These are phyloP conservation scores for Passer montanus DNA, from an alignment of 2,113 vertebrate species.

Conservation along the genomic window DNA sequence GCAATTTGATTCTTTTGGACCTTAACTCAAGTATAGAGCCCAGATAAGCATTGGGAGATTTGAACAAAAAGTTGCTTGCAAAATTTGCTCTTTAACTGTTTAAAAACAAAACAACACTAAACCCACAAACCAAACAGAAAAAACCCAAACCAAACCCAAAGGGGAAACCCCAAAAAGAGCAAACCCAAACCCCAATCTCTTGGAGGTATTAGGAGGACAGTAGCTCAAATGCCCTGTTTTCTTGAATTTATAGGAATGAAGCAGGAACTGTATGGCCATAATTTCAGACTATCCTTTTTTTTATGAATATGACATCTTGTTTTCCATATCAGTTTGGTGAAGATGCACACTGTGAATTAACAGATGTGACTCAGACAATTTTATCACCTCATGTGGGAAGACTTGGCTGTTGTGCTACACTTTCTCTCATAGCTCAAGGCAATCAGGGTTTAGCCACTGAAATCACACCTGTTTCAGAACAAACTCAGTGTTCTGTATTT, in stretches of 20 bases:
- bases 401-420: background rate
- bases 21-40: background rate
- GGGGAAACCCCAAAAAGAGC: background rate
- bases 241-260: background rate
- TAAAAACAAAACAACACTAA: background rate
- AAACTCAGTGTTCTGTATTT: background rate
- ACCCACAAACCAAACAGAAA: background rate
- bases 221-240: background rate
- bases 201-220: background rate
- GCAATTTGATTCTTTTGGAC: background rate
- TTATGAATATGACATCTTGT: background rate
- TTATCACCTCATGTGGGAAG: background rate
- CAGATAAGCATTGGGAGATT: background rate
- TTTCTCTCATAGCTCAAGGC: background rate
- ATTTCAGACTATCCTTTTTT: background rate
- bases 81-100: background rate
- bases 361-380: background rate
- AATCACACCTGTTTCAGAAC: background rate
- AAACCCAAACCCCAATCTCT: accelerated
- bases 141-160: background rate
- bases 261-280: background rate
- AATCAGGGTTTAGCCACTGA: background rate
- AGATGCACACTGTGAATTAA: background rate
- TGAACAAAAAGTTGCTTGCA: background rate
- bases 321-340: background rate